Percentiles rank a stretch among this genome's conserved stretches.
These are phyloP conservation scores for Scaptomyza parva DNA, from an alignment of 2,888 invertebrate genomes.

Conservation along the genomic window DNA sequence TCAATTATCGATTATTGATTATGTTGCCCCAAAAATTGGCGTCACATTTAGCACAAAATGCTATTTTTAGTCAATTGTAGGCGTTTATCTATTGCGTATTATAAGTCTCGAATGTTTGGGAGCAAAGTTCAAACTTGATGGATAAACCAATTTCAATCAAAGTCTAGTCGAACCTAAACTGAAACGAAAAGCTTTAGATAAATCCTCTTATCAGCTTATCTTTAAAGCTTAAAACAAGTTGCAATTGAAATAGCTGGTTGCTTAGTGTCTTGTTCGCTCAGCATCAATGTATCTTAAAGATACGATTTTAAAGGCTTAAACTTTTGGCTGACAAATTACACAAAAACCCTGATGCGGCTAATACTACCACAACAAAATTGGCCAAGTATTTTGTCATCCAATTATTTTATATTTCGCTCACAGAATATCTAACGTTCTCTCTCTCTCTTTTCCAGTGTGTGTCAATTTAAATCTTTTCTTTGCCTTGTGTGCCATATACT, in stretches of 20 bases:
- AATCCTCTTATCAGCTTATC: constrained; percentile 10
- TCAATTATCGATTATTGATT: constrained; percentile 73
- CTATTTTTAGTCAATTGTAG: constrained; percentile 56
- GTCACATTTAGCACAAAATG: constrained; percentile 12
- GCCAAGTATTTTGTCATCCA: constrained; percentile 29
- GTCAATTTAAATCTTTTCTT: constrained; percentile 20
- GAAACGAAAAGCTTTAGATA: not conserved
- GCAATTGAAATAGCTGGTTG: constrained; percentile 34
- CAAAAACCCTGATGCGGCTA: constrained; percentile 72
- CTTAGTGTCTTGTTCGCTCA: constrained; percentile 56
- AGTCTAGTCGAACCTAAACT: not conserved
- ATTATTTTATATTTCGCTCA: constrained; percentile 15
- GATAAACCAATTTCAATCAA: not conserved
- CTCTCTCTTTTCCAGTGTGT: not conserved
- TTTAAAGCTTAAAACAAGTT: constrained; percentile 31
- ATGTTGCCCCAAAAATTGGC: constrained; percentile 35
- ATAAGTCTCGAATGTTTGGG: constrained; percentile 18
- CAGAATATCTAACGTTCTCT: constrained; percentile 15
- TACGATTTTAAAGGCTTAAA: constrained; percentile 11
- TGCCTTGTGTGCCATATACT: constrained; percentile 30
- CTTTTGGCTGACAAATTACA: constrained; percentile 56
- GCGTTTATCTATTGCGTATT: constrained; percentile 17
- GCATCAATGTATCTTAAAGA: constrained; percentile 24
- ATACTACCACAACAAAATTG: constrained; percentile 55
- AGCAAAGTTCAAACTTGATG: constrained; percentile 18